These are phyloP conservation scores for Lethenteron reissneri DNA, from an alignment of 2,113 vertebrate species.

Conservation along the genomic window DNA sequence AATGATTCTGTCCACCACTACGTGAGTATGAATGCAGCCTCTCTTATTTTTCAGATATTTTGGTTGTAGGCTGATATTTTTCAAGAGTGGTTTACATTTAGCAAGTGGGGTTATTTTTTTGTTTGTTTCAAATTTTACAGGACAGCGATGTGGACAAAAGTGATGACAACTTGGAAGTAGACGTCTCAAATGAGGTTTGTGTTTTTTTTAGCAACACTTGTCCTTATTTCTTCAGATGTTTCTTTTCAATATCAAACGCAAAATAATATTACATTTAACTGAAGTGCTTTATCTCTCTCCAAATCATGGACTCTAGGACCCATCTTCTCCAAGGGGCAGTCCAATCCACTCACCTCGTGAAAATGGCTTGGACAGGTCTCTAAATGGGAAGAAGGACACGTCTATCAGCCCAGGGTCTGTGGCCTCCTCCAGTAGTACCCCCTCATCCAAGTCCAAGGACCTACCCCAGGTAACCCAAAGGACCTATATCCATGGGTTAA, in stretches of 20 bases:
- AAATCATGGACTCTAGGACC: slow-evolving; percentile 25
- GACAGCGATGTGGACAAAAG: slow-evolving; percentile 55
- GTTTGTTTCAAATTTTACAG: slow-evolving; percentile 20
- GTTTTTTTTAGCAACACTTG: slow-evolving; percentile 10
- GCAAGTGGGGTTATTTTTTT: slow-evolving; percentile 15
- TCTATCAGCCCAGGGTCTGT: slow-evolving; percentile 51
- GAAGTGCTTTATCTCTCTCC: fast-evolving
- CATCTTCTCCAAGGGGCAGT: slow-evolving; percentile 41
- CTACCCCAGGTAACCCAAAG: slow-evolving; percentile 26
- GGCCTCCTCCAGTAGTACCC: slow-evolving; percentile 42
- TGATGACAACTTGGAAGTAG: slow-evolving; percentile 52
- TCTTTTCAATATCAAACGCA: slow-evolving; percentile 11
- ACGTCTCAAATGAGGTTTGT: slow-evolving; percentile 43
- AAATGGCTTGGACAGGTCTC: slow-evolving; percentile 45
- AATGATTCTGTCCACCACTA: slow-evolving; percentile 45
- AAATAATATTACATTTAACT: neutral
- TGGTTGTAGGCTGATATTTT: slow-evolving; percentile 8
- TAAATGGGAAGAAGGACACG: slow-evolving; percentile 42
- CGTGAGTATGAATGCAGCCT: slow-evolving; percentile 20
- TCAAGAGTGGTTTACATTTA: neutral
- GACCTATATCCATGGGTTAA: too few relatives aligned
- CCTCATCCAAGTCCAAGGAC: slow-evolving; percentile 56
- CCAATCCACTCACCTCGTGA: slow-evolving; percentile 44
- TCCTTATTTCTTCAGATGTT: slow-evolving; percentile 11
- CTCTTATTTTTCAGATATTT: slow-evolving; percentile 13